Conservation (phyloP, 2,797 vertebrate genomes). For the Micropoecilia bifurca region DNA sequence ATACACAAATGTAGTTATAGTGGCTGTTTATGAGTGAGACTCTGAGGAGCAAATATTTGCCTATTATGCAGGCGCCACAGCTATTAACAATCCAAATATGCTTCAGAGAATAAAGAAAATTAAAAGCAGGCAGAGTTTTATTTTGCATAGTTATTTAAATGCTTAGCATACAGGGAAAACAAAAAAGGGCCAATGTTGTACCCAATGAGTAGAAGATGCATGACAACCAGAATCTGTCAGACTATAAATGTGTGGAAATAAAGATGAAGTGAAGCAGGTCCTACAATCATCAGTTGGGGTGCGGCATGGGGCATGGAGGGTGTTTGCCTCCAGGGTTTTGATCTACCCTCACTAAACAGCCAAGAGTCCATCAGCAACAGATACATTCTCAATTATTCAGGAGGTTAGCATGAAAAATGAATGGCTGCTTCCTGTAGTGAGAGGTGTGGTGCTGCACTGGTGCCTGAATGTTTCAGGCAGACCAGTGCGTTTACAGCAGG, state of each 20-base stretch:
- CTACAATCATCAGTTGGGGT: not conserved
- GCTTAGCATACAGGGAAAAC: constrained; percentile 29
- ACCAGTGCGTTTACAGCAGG: constrained; percentile 3
- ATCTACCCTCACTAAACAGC: constrained; percentile 60
- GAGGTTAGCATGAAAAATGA: constrained; percentile 74
- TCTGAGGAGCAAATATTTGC: constrained; percentile 31
- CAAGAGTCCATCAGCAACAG: constrained; percentile 69
- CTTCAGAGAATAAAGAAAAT: constrained; percentile 33
- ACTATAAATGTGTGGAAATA: not conserved
- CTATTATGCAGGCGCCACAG: constrained; percentile 15
- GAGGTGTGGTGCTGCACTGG: constrained; percentile 40
- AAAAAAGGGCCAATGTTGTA: constrained; percentile 16
- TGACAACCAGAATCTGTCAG: constrained; percentile 11
- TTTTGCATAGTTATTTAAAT: constrained; percentile 62
- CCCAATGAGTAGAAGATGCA: constrained; percentile 23
- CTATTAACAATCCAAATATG: constrained; percentile 34
- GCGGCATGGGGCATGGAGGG: constrained; percentile 17
- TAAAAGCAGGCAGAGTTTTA: constrained; percentile 41
- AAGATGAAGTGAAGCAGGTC: constrained; percentile 9
- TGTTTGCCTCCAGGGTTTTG: constrained; percentile 49
- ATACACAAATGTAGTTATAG: constrained; percentile 26
- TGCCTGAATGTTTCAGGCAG: constrained; percentile 29
- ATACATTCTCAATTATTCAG: constrained; percentile 74
- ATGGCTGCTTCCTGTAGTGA: constrained; percentile 67
- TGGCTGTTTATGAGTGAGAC: constrained; percentile 17